These are phyloP conservation scores for Aphis craccivora DNA, from an alignment of 1,140 invertebrate genomes.

Conservation along the genomic window DNA sequence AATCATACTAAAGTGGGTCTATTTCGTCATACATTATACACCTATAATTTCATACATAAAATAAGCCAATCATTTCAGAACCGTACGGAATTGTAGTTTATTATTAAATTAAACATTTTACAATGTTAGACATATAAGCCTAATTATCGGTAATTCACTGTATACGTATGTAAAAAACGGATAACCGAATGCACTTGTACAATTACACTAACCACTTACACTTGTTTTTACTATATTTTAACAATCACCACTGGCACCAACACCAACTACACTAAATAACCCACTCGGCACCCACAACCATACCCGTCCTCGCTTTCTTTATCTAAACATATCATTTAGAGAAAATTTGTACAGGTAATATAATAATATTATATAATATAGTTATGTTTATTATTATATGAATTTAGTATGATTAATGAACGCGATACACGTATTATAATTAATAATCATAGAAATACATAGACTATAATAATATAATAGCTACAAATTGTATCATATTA, in stretches of 20 bases:
- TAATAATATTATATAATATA: too few relatives aligned
- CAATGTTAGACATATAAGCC: background rate
- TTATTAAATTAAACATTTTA: background rate
- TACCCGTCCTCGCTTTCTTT: background rate
- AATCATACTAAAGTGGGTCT: too few relatives aligned
- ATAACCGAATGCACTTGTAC: background rate
- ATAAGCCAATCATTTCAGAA: background rate
- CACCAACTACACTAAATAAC: background rate
- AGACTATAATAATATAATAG: background rate
- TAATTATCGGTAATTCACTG: background rate
- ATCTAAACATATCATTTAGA: background rate
- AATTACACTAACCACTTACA: background rate
- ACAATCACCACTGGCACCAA: background rate
- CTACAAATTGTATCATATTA: background rate
- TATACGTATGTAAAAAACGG: background rate
- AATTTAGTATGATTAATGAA: background rate
- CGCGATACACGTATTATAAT: background rate
- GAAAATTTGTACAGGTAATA: background rate
- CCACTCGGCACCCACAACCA: too few relatives aligned
- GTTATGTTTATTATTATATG: background rate
- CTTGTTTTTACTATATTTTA: background rate
- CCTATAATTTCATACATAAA: too few relatives aligned
- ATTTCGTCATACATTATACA: too few relatives aligned
- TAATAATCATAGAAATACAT: background rate
- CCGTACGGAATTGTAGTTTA: background rate